Conservation (phyloP, 2,888 invertebrate genomes). For the Bombylius major region DNA sequence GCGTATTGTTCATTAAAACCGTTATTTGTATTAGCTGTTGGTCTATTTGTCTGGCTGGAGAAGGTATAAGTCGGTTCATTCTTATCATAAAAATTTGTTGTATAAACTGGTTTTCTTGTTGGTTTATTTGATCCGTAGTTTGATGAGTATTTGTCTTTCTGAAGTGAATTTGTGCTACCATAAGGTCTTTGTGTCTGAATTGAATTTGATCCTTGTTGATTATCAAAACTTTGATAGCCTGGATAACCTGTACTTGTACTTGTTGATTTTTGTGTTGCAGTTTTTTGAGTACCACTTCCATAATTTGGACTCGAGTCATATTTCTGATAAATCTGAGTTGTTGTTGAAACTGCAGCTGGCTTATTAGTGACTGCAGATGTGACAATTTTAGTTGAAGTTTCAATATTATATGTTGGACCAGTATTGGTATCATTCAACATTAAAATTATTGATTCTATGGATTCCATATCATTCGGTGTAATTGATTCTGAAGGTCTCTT, state of each 20-base stretch:
- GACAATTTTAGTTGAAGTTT: not conserved
- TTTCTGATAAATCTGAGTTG: constrained; percentile 7
- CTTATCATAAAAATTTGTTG: not conserved
- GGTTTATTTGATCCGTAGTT: not conserved
- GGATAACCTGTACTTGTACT: not conserved
- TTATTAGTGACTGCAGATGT: constrained; percentile 8
- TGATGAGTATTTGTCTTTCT: too few species aligned
- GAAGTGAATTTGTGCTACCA: not conserved
- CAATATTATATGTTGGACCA: constrained; percentile 30
- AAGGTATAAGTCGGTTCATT: not conserved
- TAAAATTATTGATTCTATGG: constrained; percentile 48
- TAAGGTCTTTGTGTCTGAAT: not conserved
- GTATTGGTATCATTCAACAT: constrained; percentile 44
- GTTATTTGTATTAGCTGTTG: not conserved
- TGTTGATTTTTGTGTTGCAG: too few species aligned
- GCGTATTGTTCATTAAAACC: too few species aligned
- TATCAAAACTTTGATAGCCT: not conserved
- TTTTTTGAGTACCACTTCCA: not conserved
- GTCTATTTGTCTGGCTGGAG: not conserved
- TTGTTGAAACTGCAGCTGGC: constrained; percentile 4
- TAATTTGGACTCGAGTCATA: constrained; percentile 5
- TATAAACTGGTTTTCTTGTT: not conserved
- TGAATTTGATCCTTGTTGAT: not conserved
- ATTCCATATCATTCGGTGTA: constrained; percentile 35
- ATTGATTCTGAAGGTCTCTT: constrained; percentile 20